Base-by-base conservation (phyloP, 2,797 vertebrate genomes). In the Holocentrus rufus region DNA sequence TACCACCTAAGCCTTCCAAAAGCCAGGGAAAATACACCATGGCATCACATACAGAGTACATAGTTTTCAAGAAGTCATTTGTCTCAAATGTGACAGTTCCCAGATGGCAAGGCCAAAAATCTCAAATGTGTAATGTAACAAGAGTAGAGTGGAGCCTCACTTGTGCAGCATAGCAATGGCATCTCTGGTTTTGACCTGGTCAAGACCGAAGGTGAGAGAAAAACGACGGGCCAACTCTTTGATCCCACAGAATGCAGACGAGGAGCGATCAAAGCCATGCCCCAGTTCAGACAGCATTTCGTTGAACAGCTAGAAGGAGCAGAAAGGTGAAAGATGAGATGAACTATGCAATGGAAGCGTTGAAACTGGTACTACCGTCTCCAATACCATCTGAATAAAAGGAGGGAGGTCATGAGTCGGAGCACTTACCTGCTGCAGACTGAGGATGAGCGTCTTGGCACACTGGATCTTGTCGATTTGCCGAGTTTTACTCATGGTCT, bases 101-200 rank as follows among this genome's bases (percentile, higher is more conserved):
- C 50, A 72, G 4, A 70, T 55, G n/a, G n/a, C 30, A 14, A 62
- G 14, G 64, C 69, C 69, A 68, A 78, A 74, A 62, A 58, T 44
- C 31, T 30, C 74, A 68, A 3, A 74, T n/a, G 15, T 11, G 31
- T 2, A 39, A 67, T 55, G 22, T 2, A 59, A 47, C 15, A 36
- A 30, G 36, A 72, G 57, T 44, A 57, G 31, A 64, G 53, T 1
- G 5, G 64, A 25, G 57, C 5, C 95, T 95, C 96, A 99, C 98
- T 99, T 99, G 94, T 99, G 98, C 82, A 99, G 92, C 97, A 99
- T 99, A 66, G 98, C 98, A 58, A 99, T 98, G 87, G 98, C 98
- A 87, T 99, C 98, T 95, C 98, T 95, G 81, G 98, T 99, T 93
- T 99, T 99, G 81, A 99, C 83, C 60, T 99, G 98, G 95, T 99